Base-by-base conservation (phyloP, 2,113 vertebrate species). In the Stomatorhinus ivindoensis region DNA sequence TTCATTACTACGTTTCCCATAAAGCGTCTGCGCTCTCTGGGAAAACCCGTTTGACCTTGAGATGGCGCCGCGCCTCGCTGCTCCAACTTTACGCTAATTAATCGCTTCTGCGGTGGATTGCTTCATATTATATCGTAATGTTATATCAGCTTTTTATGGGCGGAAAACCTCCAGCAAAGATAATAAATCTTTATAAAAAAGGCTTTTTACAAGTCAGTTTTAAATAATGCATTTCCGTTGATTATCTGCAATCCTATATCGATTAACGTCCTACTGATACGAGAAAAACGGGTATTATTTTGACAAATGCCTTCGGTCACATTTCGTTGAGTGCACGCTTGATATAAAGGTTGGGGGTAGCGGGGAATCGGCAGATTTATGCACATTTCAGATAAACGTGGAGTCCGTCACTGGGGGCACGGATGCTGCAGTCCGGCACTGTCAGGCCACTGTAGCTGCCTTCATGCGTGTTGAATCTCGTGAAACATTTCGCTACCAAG, bases 281-380 rank as follows among this genome's bases (percentile, higher is more conserved):
- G 31, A 76, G 69, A 35, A 35, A 76, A 76, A 76, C 5, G 15
- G 73, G 15, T 35, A 19, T 17, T 42, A 42, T 80, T 35, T 80
- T 80, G 35, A 21, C 73, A 19, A 42, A 21, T 84, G 82, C 76
- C 31, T 8, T 21, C 17, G 7, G 21, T 46, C 21, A 47, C 39
- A 76, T 76, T 31, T 80, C 35, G 73, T 15, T 80, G 50, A 51
- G 50, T 51, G 87, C 53, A 83, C 35, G 91, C 90, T 89, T 89
- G 19, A 85, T 89, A 44, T 51, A 13, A 7, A 84, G 55, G 61
- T 27, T 27, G 46, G 8, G 39, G 44, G 58, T 31, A 95, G 93
- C 95, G 95, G 95, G 96, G 96, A 69, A 35, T 61, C 50, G 48
- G 50, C 42, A 13, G 93, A 89, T 94, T 93, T 85, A 95, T 95